Evolutionary conservation across 2,888 invertebrate genomes (phyloP), one percentile per base, ranked within the genome.

Genomic region (Monochamus alternatus): DNA sequence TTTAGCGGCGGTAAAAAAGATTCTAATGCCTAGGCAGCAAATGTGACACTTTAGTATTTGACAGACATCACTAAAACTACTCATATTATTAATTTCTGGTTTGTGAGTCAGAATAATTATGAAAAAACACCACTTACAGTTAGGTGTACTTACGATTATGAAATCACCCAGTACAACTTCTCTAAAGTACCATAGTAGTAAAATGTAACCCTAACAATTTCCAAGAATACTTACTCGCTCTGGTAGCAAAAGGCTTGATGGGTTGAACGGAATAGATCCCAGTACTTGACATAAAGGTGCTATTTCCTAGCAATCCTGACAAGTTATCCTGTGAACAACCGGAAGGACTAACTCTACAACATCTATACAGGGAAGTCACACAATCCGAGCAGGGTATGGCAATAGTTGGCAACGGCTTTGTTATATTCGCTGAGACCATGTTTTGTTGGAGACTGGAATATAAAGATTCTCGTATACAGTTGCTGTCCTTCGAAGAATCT

Each of bases 321-420:
- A 75, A 30, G 12, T 80, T 81, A 43, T 81, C 63, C 77, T 79
- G 74, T 52, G 74, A 76, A 76, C 79, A 79, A 55, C 78, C 74
- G 68, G 78, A 65, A 10, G 76, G 74, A 55, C 85, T 85, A 43
- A 89, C 81, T 68, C 92, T 89, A 83, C 93, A 93, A 86, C 93
- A 93, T 51, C 93, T 88, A 83, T 92, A 92, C 78, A 93, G 86
- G 3, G 93, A 93, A 1, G 92, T 92, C 67, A 93, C 92, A 85
- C 93, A 93, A 64, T 92, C 92, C 12, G 92, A 92, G 82, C 93
- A 93, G 12, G 92, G 90, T 89, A 80, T 91, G 87, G 81, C 86
- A 58, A 86, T 84, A 72, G 82, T 88, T 78, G 84, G 89, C 84
- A 85, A 79, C 3, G 87, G 86, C 81, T 87, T 87, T 14, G 85